Base-by-base conservation (phyloP, 2,888 invertebrate species). In the Pedicia rivosa region DNA sequence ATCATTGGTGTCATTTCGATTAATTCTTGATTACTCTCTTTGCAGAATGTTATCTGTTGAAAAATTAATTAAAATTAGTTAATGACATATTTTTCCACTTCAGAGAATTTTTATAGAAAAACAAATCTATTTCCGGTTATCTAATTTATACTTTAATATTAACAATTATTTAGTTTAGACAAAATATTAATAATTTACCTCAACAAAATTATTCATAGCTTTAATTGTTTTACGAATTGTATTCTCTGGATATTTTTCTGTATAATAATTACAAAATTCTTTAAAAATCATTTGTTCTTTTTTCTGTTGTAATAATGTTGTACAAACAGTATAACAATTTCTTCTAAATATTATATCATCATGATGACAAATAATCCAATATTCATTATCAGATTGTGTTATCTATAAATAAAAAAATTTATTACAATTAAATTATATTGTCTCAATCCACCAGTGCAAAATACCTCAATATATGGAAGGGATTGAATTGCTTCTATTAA, bases 291-390 rank as follows among this genome's bases (percentile, higher is more conserved):
- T 35, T 8, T 43, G 38, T 14, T 51, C 45, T 25, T 42, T 47
- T 17, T 42, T 40, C n/a, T 42, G 38, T 8, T 49, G 48, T 25
- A 44, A 40, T 35, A 51, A 46, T 7, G 47, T 42, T 36, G 52
- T 54, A 40, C 54, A 55, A n/a, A 54, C 55, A 9, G 51, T 53
- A 46, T 60, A 58, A 39, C 54, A 53, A 8, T 52, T 50, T 30
- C 48, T 48, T 2, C 62, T 57, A 36, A 62, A 62, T n/a, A 46
- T 43, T 3, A 44, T 29, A 43, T 62, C 57, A 12, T 56, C 50
- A 19, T 50, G 51, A 41, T 59, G 62, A 14, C 59, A 62, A 3
- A 55, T 52, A 2, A 62, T 48, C 55, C 57, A 61, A n/a, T 48
- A 48, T 31, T 44, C 37, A 8, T 54, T 49, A 19, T 60, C 55